phyloP scores from a whole-genome alignment of 2,113 vertebrate species.

The Heterotilapia buettikoferi region DNA sequence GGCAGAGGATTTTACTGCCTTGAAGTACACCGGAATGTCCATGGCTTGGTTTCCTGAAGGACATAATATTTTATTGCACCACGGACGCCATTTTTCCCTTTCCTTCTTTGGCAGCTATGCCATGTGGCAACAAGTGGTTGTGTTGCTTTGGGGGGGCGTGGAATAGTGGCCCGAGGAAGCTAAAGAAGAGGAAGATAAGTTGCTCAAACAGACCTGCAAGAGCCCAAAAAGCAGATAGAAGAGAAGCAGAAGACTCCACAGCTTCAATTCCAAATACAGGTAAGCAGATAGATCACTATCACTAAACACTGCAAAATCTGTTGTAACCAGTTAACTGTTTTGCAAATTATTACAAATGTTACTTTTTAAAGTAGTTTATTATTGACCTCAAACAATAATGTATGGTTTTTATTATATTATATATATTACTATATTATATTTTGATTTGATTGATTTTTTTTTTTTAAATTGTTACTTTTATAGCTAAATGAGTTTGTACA shows the following conservation, averaged over 20 bases:
- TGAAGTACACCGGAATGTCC: conserved; percentile 32
- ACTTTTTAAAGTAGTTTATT: not conserved
- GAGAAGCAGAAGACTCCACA: conserved; percentile 50
- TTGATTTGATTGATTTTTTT: accelerated
- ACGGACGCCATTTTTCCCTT: conserved; percentile 1
- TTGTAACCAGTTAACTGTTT: not conserved
- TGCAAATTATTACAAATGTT: not conserved
- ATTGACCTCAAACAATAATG: not conserved
- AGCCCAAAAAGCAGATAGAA: conserved; percentile 71
- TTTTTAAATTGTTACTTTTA: not conserved
- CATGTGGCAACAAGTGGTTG: conserved; percentile 74
- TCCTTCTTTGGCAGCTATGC: conserved; percentile 69
- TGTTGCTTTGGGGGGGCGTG: conserved; percentile 38
- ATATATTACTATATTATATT: not conserved
- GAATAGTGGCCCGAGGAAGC: conserved; percentile 60
- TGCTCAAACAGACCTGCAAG: conserved; percentile 34
- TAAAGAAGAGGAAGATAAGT: conserved; percentile 57
- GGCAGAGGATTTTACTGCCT: conserved; percentile 44
- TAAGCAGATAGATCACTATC: conserved; percentile 45
- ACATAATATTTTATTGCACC: conserved; percentile 55
- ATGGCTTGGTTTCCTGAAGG: conserved; percentile 50
- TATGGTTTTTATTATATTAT: not conserved
- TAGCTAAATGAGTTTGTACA: accelerated
- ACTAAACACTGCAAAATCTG: not conserved
- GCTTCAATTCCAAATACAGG: conserved; percentile 68